Percentiles rank a stretch among this genome's conserved stretches.
These are phyloP conservation scores for Gambusia holbrooki DNA, from an alignment of 2,113 vertebrate species.

Conservation along the genomic window DNA sequence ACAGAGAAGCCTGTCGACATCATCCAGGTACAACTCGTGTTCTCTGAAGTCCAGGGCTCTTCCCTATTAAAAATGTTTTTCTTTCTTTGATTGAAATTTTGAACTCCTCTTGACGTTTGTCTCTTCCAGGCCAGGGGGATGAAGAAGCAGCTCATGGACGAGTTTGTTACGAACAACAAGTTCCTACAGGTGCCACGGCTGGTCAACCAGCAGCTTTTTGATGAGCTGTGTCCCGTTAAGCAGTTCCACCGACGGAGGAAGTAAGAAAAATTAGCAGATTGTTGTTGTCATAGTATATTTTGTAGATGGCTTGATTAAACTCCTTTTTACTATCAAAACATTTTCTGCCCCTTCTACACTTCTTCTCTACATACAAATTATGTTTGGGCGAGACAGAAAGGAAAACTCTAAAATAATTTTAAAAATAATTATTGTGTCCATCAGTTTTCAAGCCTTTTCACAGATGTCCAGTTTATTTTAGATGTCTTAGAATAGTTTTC, in stretches of 20 bases:
- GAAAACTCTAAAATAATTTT: neutral
- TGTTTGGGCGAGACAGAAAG: neutral
- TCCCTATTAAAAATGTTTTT: neutral
- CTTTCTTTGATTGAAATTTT: neutral
- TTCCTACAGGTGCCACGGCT: constrained; percentile 90
- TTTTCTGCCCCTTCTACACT: neutral
- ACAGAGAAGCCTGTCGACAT: constrained; percentile 83
- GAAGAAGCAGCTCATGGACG: constrained; percentile 91
- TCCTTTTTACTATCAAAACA: neutral
- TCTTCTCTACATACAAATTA: neutral
- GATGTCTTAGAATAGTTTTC: neutral
- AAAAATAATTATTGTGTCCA: neutral
- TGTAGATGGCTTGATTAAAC: neutral
- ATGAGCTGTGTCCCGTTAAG: constrained; percentile 92
- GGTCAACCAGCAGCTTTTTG: constrained; percentile 91
- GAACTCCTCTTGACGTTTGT: neutral
- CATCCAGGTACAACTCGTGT: constrained; percentile 84
- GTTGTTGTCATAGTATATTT: neutral
- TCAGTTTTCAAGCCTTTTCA: no score
- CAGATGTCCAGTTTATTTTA: no score
- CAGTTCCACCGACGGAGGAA: constrained; percentile 93
- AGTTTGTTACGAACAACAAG: constrained; percentile 94
- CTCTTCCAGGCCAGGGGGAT: constrained; percentile 85
- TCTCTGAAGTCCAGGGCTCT: neutral
- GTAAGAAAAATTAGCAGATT: constrained; percentile 77